phyloP scores from a whole-genome alignment of 1,140 invertebrate species.

The Proales similis region DNA sequence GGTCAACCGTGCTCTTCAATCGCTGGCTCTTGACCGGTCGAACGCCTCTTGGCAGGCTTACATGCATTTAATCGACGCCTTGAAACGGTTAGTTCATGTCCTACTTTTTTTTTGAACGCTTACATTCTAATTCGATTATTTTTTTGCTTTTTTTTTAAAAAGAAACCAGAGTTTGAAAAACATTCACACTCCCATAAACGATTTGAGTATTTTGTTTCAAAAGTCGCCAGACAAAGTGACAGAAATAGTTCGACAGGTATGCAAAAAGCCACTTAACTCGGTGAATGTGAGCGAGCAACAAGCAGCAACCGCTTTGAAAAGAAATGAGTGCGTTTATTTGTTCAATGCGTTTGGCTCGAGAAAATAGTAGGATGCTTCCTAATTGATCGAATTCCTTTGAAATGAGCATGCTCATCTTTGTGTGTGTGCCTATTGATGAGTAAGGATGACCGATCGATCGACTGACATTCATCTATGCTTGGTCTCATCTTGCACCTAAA shows the following conservation, averaged over 20 bases:
- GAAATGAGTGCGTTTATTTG: too few relatives aligned
- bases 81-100: slow-evolving; percentile 10
- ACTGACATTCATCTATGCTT: too few relatives aligned
- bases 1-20: slow-evolving; percentile 29
- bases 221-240: slow-evolving; percentile 37
- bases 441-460: too few relatives aligned
- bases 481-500: too few relatives aligned
- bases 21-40: slow-evolving; percentile 23
- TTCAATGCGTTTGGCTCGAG: too few relatives aligned
- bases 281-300: too few relatives aligned
- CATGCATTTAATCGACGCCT: slow-evolving; percentile 5
- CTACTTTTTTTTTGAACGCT: background rate
- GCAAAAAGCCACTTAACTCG: too few relatives aligned
- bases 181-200: slow-evolving; percentile 37
- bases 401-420: too few relatives aligned
- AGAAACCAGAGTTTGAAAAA: slow-evolving; percentile 35
- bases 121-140: background rate
- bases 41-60: background rate
- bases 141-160: slow-evolving; percentile 17
- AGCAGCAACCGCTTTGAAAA: too few relatives aligned
- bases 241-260: slow-evolving; percentile 37
- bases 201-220: slow-evolving; percentile 38
- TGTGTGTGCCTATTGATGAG: too few relatives aligned
- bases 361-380: too few relatives aligned
- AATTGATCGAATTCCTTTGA: too few relatives aligned